Percentiles rank a stretch among this genome's conserved stretches.
These are phyloP conservation scores for Arrhamphus sclerolepis DNA, from an alignment of 2,797 vertebrate species.

Conservation along the genomic window DNA sequence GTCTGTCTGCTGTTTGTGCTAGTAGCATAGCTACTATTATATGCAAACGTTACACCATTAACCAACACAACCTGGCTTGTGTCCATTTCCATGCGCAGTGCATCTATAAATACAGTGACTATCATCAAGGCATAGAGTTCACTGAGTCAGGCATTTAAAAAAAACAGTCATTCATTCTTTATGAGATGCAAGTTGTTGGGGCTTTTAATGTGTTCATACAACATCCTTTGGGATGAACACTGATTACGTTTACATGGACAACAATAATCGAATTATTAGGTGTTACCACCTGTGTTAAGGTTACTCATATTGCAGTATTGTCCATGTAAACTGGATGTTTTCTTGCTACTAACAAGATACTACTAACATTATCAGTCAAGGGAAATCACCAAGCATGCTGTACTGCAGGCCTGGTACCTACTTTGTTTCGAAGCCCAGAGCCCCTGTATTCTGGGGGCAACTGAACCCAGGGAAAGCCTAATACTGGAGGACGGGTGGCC, in stretches of 20 bases:
- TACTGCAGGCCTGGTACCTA: constrained; percentile 72
- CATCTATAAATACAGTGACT: no score
- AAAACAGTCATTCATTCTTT: neutral
- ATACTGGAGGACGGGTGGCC: constrained; percentile 66
- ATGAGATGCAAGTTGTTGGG: neutral
- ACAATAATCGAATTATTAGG: no score
- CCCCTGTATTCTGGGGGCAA: constrained; percentile 86
- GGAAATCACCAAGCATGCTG: constrained; percentile 64
- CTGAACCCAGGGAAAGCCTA: constrained; percentile 85
- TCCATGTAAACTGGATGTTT: no score
- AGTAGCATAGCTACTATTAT: no score
- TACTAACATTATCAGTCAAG: constrained; percentile 37
- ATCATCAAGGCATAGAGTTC: neutral
- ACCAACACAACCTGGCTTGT: neutral
- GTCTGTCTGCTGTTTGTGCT: no score
- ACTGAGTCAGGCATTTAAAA: neutral
- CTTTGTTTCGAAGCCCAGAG: constrained; percentile 85
- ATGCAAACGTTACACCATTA: no score
- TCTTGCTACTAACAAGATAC: no score
- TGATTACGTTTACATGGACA: no score
- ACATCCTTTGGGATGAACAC: constrained; percentile 10
- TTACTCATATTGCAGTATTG: no score
- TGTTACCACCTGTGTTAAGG: no score
- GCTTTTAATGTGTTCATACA: neutral
- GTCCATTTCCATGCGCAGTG: neutral